phyloP scores from a whole-genome alignment of 2,113 vertebrate genomes.

The Hyperopisus bebe region DNA sequence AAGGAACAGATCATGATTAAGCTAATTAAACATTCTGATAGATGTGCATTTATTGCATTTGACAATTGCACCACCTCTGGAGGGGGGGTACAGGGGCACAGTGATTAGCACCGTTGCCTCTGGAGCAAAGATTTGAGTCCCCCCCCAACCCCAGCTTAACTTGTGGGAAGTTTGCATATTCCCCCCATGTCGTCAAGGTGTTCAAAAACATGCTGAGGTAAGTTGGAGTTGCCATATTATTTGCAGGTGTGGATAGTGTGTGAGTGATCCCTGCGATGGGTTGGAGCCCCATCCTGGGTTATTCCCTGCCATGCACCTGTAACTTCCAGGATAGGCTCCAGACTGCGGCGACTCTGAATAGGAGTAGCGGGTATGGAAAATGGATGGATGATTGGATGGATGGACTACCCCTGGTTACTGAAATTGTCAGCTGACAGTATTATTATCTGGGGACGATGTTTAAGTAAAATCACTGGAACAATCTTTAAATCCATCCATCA shows the following conservation, averaged over 20 bases:
- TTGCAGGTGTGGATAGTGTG: neutral
- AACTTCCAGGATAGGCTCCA: neutral
- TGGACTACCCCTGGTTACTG: neutral
- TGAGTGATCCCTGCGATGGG: neutral
- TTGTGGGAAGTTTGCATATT: neutral
- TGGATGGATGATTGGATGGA: neutral
- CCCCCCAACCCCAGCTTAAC: neutral
- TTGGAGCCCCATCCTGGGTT: neutral
- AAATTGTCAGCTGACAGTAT: neutral
- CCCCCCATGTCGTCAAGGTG: neutral
- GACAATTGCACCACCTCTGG: neutral
- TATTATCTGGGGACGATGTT: neutral
- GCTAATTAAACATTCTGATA: neutral
- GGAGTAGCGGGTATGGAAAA: neutral
- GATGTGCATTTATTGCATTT: neutral
- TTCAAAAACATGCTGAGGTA: neutral
- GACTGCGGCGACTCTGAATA: neutral
- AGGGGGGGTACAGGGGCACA: neutral
- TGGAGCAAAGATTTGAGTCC: too few species aligned
- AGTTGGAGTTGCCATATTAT: neutral
- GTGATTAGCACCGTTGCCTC: neutral
- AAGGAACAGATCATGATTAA: neutral
- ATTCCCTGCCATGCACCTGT: neutral
- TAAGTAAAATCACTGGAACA: neutral
- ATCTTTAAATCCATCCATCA: neutral